Percentiles rank a stretch among this genome's conserved stretches.
Conservation (phyloP, 1,140 invertebrate genomes). For the Lethrus apterus region DNA sequence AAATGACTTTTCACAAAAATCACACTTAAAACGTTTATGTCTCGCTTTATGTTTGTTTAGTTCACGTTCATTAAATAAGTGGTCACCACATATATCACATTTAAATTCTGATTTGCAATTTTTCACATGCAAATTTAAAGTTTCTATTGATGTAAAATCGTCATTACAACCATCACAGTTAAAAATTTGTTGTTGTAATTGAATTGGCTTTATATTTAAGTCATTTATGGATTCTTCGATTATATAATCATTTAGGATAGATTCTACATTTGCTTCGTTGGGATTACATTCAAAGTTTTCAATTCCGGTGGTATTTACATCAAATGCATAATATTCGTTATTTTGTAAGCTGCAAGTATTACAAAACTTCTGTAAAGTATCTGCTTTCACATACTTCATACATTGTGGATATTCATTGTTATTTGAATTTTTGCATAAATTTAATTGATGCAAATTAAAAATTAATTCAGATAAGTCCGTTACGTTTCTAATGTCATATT, state of each 20-base stretch:
- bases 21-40: not conserved
- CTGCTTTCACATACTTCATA: slow-evolving; percentile 13
- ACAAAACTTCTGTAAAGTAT: slow-evolving; percentile 5
- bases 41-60: not conserved
- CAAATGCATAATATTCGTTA: too few relatives aligned
- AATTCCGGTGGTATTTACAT: too few relatives aligned
- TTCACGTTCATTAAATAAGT: not conserved
- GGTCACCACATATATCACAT: not conserved
- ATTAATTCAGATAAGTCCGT: slow-evolving; percentile 14
- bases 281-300: slow-evolving; percentile 2
- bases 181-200: not conserved
- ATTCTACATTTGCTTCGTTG: slow-evolving; percentile 2
- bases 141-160: not conserved
- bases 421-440: slow-evolving; percentile 13
- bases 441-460: slow-evolving; percentile 16
- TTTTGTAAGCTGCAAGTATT: slow-evolving; percentile 5
- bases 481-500: slow-evolving; percentile 12
- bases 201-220: too few relatives aligned
- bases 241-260: slow-evolving; percentile 4
- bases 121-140: slow-evolving; percentile 5
- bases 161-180: slow-evolving; percentile 4
- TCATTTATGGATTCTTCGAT: slow-evolving; percentile 2
- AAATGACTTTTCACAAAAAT: slow-evolving; percentile 2
- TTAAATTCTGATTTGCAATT: slow-evolving; percentile 5
- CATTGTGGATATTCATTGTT: slow-evolving; percentile 11